A percentile compares a stretch with the other conserved stretches of the same genome.
Evolutionary conservation across 1,140 invertebrate species (phyloP).

Genomic region (Calycopis cecrops): DNA sequence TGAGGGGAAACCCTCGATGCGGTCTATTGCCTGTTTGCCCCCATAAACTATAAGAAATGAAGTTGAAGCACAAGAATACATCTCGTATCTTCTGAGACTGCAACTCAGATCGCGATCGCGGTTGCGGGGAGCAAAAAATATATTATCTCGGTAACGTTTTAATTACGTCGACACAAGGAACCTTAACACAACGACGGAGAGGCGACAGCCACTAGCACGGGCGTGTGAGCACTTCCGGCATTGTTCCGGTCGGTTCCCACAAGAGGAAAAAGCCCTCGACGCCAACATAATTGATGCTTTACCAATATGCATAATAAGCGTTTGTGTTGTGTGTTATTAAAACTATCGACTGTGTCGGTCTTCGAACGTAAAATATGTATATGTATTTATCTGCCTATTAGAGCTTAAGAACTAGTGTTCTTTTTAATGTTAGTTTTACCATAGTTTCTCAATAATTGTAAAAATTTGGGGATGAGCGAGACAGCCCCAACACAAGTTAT

Average conservation of each 20-base stretch:
- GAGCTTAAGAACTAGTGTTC: too few relatives aligned
- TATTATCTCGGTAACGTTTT: constrained; percentile 18
- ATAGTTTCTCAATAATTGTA: too few relatives aligned
- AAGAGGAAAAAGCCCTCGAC: constrained; percentile 46
- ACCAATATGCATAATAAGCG: constrained; percentile 25
- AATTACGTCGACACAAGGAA: constrained; percentile 9
- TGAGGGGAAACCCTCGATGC: too few relatives aligned
- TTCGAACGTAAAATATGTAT: not conserved
- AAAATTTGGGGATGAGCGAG: too few relatives aligned
- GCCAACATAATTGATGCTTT: constrained; percentile 46
- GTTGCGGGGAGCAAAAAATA: constrained; percentile 11
- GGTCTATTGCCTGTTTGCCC: too few relatives aligned
- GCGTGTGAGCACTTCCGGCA: constrained; percentile 40
- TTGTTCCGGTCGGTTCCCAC: constrained; percentile 64
- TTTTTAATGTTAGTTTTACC: too few relatives aligned
- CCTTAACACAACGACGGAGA: not conserved
- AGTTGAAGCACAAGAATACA: too few relatives aligned
- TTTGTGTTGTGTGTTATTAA: constrained; percentile 19
- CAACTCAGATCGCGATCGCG: constrained; percentile 5
- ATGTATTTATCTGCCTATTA: too few relatives aligned
- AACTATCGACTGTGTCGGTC: not conserved
- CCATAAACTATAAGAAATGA: too few relatives aligned
- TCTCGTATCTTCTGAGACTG: too few relatives aligned
- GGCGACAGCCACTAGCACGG: not conserved
- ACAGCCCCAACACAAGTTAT: too few relatives aligned